Base-by-base conservation (phyloP, 1,140 invertebrate species). In the Chironomus tepperi region DNA sequence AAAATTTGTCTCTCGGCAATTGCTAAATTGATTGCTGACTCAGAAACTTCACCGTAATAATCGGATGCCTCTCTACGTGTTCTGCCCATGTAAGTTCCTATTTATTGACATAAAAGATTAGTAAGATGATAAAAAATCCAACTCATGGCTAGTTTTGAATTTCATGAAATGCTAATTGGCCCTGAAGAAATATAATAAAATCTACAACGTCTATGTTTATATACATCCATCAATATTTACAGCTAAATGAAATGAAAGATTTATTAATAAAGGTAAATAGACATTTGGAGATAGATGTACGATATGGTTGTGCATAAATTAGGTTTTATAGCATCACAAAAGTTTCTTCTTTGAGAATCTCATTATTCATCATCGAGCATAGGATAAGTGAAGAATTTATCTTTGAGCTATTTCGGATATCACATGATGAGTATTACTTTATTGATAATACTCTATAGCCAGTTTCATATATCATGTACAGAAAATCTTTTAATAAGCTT, bases 1-100 rank as follows among this genome's bases (percentile, higher is more conserved):
- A 89, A 80, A 73, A 91, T 82, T 77, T 85, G 84, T 79, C 89
- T 89, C 78, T 90, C 89, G 3, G 89, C 85, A 78, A 88, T 82
- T 10, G 79, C 82, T 24, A 88, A 84, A 77, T 89, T 85, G 10
- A 88, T 81, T 73, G 86, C 83, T 73, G 83, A 34, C 64, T 74
- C 18, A 10, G 75, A 75, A 34, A 74, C 77, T 65, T 85, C 83
- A 34, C 81, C 81, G 2, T 79, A 77, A 19, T 19, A 70, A 0
- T 80, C 77, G 7, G 80, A 72, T 65, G 79, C 81, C 18, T 80
- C 78, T 75, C 87, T 83, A 77, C 82, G 84, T 9, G 80, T 79
- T 74, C 87, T 84, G 74, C 82, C 83, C 57, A 81, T 82, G 77
- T 91, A 91, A 5, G 89, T 91, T 80, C 84, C 89, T 91, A 79